phyloP scores from a whole-genome alignment of 2,888 invertebrate genomes.

The Elegia similella region DNA sequence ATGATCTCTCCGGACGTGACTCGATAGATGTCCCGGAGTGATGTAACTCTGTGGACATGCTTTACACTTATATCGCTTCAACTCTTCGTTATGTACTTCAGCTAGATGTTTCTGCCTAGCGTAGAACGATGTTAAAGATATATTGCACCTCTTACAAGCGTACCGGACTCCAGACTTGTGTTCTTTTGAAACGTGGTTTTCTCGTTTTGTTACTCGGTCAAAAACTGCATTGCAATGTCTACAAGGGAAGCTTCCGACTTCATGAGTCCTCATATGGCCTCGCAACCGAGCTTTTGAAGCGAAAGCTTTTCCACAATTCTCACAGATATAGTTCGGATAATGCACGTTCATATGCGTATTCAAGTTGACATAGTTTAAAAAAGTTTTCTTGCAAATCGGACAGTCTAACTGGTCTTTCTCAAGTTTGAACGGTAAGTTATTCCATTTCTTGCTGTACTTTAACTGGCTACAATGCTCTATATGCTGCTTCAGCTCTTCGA shows the following conservation, averaged over 20 bases:
- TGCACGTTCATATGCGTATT: slow-evolving; percentile 79
- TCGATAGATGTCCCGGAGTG: slow-evolving; percentile 69
- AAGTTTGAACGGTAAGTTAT: slow-evolving; percentile 64
- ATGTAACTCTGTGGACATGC: slow-evolving; percentile 73
- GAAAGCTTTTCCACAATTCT: slow-evolving; percentile 77
- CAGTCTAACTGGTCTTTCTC: slow-evolving; percentile 73
- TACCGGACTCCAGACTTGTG: slow-evolving; percentile 69
- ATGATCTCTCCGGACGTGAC: slow-evolving; percentile 69
- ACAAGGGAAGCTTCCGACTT: slow-evolving; percentile 69
- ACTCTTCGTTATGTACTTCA: slow-evolving; percentile 68
- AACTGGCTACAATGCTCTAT: slow-evolving; percentile 52
- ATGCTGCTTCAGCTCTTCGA: slow-evolving; percentile 52
- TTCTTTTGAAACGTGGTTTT: slow-evolving; percentile 72
- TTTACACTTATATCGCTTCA: slow-evolving; percentile 73
- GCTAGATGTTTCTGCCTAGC: slow-evolving; percentile 71
- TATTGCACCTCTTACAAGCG: slow-evolving; percentile 66
- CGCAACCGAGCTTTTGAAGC: slow-evolving; percentile 73
- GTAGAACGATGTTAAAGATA: slow-evolving; percentile 66
- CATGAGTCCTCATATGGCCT: slow-evolving; percentile 78
- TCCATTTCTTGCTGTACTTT: slow-evolving; percentile 48
- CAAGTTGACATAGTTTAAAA: slow-evolving; percentile 65
- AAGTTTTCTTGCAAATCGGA: slow-evolving; percentile 64
- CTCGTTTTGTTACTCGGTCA: slow-evolving; percentile 66
- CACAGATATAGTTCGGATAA: slow-evolving; percentile 75
- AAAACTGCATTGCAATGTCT: slow-evolving; percentile 62